phyloP scores from a whole-genome alignment of 2,888 invertebrate species.

The Miltochrista miniata region DNA sequence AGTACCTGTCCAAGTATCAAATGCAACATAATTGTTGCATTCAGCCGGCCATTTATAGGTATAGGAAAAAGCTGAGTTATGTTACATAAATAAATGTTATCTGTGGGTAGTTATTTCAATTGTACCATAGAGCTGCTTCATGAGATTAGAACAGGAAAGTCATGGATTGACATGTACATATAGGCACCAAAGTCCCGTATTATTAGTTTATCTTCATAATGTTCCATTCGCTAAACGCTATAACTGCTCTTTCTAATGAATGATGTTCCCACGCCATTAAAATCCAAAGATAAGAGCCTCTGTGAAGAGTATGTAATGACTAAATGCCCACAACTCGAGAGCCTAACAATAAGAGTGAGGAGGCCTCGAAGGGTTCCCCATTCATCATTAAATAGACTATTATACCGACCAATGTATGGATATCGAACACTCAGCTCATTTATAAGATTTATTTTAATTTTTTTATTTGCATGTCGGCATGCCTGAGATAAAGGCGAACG shows the following conservation, averaged over 20 bases:
- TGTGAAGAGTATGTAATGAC: conserved; percentile 38
- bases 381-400: conserved; percentile 74
- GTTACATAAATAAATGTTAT: background rate
- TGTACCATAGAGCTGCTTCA: conserved; percentile 8
- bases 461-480: conserved; percentile 78
- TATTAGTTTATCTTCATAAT: background rate
- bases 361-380: conserved; percentile 62
- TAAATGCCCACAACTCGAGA: conserved; percentile 46
- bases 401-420: conserved; percentile 67
- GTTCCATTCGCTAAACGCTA: conserved; percentile 4
- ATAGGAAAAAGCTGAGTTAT: background rate
- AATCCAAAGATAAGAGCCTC: conserved; percentile 44
- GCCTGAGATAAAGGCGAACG: conserved; percentile 73
- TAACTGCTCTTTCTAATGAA: conserved; percentile 14
- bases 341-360: conserved; percentile 57
- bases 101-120: background rate
- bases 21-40: background rate
- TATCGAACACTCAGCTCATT: conserved; percentile 79
- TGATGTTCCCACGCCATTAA: conserved; percentile 57
- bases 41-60: background rate
- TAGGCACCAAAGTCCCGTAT: background rate
- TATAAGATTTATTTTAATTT: conserved; percentile 66
- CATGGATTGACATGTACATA: conserved; percentile 14
- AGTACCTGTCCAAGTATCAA: too few species aligned
- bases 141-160: conserved; percentile 50